These are phyloP conservation scores for Chlamydotis undulata DNA, from an alignment of 2,113 vertebrate species.

Conservation along the genomic window DNA sequence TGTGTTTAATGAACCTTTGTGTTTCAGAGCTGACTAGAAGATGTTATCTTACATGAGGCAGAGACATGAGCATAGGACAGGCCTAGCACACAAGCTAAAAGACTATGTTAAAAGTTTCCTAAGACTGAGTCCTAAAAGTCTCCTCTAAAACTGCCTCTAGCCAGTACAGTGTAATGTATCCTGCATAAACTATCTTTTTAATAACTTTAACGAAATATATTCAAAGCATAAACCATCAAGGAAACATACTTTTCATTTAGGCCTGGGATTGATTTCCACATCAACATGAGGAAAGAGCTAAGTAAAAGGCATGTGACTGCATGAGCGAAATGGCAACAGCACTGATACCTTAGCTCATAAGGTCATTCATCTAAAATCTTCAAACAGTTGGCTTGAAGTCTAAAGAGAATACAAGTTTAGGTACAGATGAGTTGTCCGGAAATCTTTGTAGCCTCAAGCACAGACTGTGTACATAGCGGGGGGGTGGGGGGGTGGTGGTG, in stretches of 20 bases:
- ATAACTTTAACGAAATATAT: neutral
- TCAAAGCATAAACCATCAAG: neutral
- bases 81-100: neutral
- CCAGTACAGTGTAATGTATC: neutral
- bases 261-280: neutral
- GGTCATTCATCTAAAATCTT: conserved; percentile 6
- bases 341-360: neutral
- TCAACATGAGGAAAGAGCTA: neutral
- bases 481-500: too few relatives aligned
- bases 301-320: conserved; percentile 12
- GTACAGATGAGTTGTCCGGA: neutral
- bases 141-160: neutral
- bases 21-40: neutral
- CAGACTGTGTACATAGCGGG: neutral
- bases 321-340: neutral
- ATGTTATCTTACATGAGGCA: neutral
- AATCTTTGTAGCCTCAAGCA: conserved; percentile 7
- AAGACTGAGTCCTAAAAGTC: neutral
- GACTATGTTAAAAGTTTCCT: neutral
- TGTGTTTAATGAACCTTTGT: neutral
- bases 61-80: neutral
- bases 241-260: conserved; percentile 20
- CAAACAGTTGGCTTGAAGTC: conserved; percentile 42
- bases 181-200: neutral
- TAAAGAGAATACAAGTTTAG: neutral